Base-by-base conservation (phyloP, 1,140 invertebrate species). In the Whitmania pigra region DNA sequence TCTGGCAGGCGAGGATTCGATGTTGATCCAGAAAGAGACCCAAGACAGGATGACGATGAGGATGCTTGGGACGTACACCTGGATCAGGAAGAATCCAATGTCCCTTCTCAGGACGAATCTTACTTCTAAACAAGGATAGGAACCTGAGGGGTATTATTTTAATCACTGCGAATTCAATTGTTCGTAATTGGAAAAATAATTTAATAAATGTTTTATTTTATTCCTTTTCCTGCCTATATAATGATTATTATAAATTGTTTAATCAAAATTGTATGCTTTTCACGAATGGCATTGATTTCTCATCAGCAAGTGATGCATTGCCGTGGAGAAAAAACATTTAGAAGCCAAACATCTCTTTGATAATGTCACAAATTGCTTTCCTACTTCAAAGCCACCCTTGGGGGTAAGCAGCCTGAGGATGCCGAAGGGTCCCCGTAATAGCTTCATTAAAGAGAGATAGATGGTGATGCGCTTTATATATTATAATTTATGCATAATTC, bases 11-110 rank as follows among this genome's bases (percentile, higher is more conserved):
- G 84, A 83, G 73, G 85, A 85, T 60, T 84, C 81, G 54, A 85
- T 82, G 74, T 86, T 85, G 72, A 86, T 85, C 91, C 92, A 95
- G 80, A 95, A 94, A 0, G 90, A 92, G 0, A 95, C 92, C 91
- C 92, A 96, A 0, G 90, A 93, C 0, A 95, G 83, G 0, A 94
- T 90, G 0, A 94, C 92, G 74, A 94, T 92, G 60, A 94, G 85
- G 67, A 92, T 91, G 78, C 92, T 94, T 0, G 92, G 92, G 43
- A 93, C 87, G 81, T 93, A 93, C 9, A 92, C 89, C 83, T 91
- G 89, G 75, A 91, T 90, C 1, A 94, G 85, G 80, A 93, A 94
- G 79, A 93, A 93, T 60, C 74, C 74, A 40, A 74, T 73, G 67
- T 74, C 71, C 90, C 92, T 84, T 76, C 90, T 89, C 5, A 94